Conservation (phyloP, 2,888 invertebrate species). For the Amitus sp. region DNA sequence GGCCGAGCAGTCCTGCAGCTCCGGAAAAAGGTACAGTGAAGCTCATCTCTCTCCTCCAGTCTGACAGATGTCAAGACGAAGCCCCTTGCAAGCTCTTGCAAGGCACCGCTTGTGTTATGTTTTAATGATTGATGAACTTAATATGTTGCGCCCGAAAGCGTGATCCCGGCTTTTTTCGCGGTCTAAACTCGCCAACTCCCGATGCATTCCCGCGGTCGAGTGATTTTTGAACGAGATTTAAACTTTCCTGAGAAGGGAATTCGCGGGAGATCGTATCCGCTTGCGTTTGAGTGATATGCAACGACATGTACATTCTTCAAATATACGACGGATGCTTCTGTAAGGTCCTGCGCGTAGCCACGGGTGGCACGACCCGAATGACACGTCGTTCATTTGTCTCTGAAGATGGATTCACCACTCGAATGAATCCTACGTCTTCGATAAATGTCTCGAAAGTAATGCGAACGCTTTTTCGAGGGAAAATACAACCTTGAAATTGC, state of each 20-base stretch:
- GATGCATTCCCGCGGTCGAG: too few relatives aligned
- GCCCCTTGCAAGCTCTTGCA: constrained; percentile 25
- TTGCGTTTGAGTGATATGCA: constrained; percentile 54
- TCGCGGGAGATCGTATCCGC: constrained; percentile 16
- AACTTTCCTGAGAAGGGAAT: constrained; percentile 6
- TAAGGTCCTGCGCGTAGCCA: constrained; percentile 59
- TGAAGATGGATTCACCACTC: constrained; percentile 57
- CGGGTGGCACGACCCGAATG: constrained; percentile 54
- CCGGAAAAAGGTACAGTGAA: constrained; percentile 44
- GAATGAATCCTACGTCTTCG: constrained; percentile 51
- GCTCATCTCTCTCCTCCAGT: constrained; percentile 35
- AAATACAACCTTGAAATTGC: too few relatives aligned
- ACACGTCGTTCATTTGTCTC: constrained; percentile 61
- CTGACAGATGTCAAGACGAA: constrained; percentile 62
- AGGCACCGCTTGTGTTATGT: constrained; percentile 53
- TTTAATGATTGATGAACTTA: constrained; percentile 64
- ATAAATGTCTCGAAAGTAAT: constrained; percentile 51
- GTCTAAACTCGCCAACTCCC: neutral
- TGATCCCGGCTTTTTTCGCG: neutral
- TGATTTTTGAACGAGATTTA: too few relatives aligned
- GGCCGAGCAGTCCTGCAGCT: constrained; percentile 15
- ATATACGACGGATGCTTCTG: constrained; percentile 55
- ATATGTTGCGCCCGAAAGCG: too few relatives aligned
- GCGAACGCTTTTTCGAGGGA: neutral
- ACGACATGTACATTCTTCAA: constrained; percentile 56